Evolutionary conservation across 1,140 invertebrate species (phyloP), one percentile per base, ranked within the genome.

Genomic region (Mesaphorura yosii): DNA sequence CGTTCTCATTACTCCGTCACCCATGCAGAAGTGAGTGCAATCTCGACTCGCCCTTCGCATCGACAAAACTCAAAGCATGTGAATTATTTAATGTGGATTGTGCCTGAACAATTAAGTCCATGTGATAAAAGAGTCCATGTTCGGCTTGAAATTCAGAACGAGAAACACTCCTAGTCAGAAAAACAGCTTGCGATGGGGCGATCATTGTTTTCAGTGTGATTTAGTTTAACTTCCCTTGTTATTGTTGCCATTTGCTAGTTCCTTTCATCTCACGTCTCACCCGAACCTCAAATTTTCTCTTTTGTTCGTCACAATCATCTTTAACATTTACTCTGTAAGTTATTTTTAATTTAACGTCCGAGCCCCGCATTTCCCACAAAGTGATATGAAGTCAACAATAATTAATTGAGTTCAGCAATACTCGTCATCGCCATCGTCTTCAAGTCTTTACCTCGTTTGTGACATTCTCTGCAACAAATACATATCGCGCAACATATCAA

Each of bases 141-240:
- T 83, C 77, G 83, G 84, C 75, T 78, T 88, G 81, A 84, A 80
- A 73, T 89, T 89, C 82, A 89, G 80, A 77, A 89, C 87, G 70
- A 83, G 85, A 74, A 91, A 90, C 76, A 88, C 84, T 77, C 87
- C 88, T 76, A 89, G 86, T 72, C 86, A 89, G 76, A 90, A 89
- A 78, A 91, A 87, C 72, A 88, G 85, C 70, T 80, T 91, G 63
- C 81, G 88, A 73, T 91, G 88, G 87, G 86, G 87, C 69, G 88
- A 91, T 74, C 88, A 86, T 75, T 90, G 87, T 48, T 39, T 49
- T 29, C 41, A 7, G 10, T 29, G 44, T 53, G 22, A n/a, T n/a
- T n/a, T n/a, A n/a, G n/a, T n/a, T n/a, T n/a, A n/a, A n/a, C n/a
- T n/a, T n/a, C n/a, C n/a, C n/a, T n/a, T n/a, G n/a, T n/a, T n/a